Conservation (phyloP, 1,140 invertebrate species). For the Ruditapes philippinarum region DNA sequence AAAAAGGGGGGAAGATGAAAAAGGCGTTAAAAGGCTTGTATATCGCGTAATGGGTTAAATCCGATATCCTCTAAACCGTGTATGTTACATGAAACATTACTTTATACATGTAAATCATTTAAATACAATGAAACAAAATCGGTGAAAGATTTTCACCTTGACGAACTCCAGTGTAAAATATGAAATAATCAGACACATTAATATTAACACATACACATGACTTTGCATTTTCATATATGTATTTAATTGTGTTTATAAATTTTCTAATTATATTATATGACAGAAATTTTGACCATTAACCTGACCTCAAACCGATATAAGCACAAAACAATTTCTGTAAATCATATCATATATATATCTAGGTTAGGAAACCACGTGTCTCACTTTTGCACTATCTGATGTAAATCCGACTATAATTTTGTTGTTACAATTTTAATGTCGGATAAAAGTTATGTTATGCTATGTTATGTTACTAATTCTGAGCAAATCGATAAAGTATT, state of each 20-base stretch:
- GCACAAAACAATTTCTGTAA: no score
- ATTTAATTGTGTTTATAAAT: conserved; percentile 54
- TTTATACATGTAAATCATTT: conserved; percentile 48
- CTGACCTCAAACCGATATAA: no score
- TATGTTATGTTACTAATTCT: neutral
- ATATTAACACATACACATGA: neutral
- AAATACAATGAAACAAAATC: conserved; percentile 52
- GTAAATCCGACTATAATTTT: no score
- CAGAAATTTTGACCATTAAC: no score
- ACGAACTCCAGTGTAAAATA: conserved; percentile 39
- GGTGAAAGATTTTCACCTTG: conserved; percentile 66
- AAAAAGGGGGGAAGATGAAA: no score
- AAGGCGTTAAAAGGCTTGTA: no score
- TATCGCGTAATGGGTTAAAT: no score
- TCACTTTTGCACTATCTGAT: no score
- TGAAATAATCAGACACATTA: conserved; percentile 18
- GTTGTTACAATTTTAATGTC: no score
- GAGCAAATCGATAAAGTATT: neutral
- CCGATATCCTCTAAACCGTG: neutral
- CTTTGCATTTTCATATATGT: conserved; percentile 56
- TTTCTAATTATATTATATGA: conserved; percentile 57
- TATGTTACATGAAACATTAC: neutral
- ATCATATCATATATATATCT: no score
- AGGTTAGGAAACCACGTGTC: no score
- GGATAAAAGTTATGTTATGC: no score